phyloP scores from a whole-genome alignment of 2,888 invertebrate species.

The Abrostola tripartita region DNA sequence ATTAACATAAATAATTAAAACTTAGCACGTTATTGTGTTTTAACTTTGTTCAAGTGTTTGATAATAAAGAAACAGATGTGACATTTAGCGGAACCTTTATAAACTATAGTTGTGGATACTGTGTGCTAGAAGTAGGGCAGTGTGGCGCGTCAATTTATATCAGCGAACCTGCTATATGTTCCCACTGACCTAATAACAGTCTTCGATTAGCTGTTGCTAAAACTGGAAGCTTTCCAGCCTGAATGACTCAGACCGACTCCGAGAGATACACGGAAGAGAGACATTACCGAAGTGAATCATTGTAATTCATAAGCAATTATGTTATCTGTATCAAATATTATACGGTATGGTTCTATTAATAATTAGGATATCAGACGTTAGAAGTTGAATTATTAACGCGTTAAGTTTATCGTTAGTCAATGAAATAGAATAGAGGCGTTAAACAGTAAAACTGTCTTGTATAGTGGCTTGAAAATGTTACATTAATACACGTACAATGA shows the following conservation, averaged over 20 bases:
- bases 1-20: no score
- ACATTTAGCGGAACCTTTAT: neutral
- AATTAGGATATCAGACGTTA: no score
- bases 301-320: neutral
- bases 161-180: constrained; percentile 8
- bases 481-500: no score
- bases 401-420: no score
- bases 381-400: no score
- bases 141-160: constrained; percentile 17
- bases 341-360: no score
- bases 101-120: neutral
- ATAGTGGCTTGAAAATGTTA: no score
- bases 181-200: constrained; percentile 24
- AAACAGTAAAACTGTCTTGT: no score
- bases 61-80: neutral
- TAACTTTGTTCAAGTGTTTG: no score
- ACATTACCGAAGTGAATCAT: neutral
- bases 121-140: constrained; percentile 28
- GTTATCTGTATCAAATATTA: no score
- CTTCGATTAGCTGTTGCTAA: constrained; percentile 10
- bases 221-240: constrained; percentile 2
- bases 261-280: neutral
- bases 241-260: neutral
- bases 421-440: no score
- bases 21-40: no score